Evolutionary conservation across 2,888 invertebrate species (phyloP).

Genomic region (Osedax frankpressi): DNA sequence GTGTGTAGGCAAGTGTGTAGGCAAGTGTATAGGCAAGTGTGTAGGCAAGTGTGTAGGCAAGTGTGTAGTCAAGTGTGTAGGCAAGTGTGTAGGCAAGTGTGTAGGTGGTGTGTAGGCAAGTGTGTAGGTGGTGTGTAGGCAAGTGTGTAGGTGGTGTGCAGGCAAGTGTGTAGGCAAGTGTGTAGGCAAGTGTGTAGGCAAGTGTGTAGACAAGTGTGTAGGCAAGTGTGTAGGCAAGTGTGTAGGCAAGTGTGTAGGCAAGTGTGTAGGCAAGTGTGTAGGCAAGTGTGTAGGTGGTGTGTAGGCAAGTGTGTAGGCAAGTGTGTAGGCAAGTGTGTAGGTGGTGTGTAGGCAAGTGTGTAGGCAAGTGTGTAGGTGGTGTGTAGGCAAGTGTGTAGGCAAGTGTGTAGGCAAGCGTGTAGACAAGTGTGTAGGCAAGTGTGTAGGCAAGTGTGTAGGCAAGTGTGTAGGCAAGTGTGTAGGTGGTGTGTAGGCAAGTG

Average conservation of each 20-base stretch:
- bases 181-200: background rate
- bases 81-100: background rate
- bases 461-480: background rate
- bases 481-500: background rate
- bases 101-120: background rate
- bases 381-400: background rate
- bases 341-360: no score
- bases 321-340: no score
- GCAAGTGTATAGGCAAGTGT: background rate
- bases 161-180: background rate
- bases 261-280: background rate
- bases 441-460: background rate
- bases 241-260: background rate
- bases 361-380: no score
- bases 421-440: background rate
- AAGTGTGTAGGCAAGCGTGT: background rate
- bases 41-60: background rate
- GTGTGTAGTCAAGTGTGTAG: background rate
- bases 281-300: background rate
- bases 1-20: background rate
- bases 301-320: background rate
- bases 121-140: background rate
- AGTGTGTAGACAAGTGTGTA: background rate
- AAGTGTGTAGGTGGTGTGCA: background rate
- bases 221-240: background rate